phyloP scores from a whole-genome alignment of 1,140 invertebrate species.

The Glossosoma conforme region DNA sequence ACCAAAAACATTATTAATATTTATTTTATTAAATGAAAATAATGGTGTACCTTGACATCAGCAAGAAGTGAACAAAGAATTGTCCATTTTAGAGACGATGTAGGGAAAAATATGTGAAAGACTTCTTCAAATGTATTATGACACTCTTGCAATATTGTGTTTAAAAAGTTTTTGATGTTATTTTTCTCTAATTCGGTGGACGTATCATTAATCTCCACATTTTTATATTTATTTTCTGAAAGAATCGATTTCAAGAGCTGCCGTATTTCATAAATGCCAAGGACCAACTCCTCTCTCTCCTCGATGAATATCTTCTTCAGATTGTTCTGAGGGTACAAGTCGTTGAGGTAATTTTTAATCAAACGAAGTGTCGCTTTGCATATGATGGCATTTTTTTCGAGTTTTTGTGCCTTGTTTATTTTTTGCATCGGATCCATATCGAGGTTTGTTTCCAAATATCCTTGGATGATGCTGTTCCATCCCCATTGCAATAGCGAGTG shows the following conservation, averaged over 20 bases:
- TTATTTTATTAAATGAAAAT: no score
- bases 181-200: background rate
- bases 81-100: constrained; percentile 87
- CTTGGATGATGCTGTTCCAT: constrained; percentile 71
- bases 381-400: constrained; percentile 81
- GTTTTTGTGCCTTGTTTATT: constrained; percentile 47
- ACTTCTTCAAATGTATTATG: constrained; percentile 86
- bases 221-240: background rate
- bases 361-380: constrained; percentile 77
- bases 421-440: constrained; percentile 27
- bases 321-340: constrained; percentile 75
- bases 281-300: constrained; percentile 72
- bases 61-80: constrained; percentile 81
- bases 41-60: constrained; percentile 63
- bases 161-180: constrained; percentile 43
- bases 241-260: constrained; percentile 54
- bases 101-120: constrained; percentile 95
- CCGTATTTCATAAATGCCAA: constrained; percentile 81
- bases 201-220: constrained; percentile 1
- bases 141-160: constrained; percentile 80
- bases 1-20: no score
- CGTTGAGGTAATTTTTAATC: constrained; percentile 78
- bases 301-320: constrained; percentile 58
- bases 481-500: constrained; percentile 76
- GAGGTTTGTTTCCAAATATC: constrained; percentile 54